Conservation (phyloP, 2,888 invertebrate genomes). For the Shargacucullia verbasci region DNA sequence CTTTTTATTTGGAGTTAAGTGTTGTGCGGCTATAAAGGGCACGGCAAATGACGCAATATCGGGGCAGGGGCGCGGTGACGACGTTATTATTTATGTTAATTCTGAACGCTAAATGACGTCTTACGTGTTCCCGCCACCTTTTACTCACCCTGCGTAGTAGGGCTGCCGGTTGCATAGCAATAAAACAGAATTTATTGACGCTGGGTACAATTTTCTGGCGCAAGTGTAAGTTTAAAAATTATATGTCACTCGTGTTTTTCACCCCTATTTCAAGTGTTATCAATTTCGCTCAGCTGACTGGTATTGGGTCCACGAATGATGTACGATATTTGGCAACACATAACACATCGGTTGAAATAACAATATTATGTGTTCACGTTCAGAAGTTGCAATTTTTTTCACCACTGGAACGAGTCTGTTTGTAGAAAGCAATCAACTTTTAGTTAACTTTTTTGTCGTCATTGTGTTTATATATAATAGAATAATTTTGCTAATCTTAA, state of each 20-base stretch:
- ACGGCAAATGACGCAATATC: slow-evolving; percentile 83
- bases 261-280: slow-evolving; percentile 5
- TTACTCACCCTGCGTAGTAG: slow-evolving; percentile 65
- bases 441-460: too few relatives aligned
- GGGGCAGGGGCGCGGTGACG: slow-evolving; percentile 74
- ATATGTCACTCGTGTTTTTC: slow-evolving; percentile 35
- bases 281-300: background rate
- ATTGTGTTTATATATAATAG: too few relatives aligned
- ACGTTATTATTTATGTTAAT: slow-evolving; percentile 89
- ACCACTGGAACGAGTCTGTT: too few relatives aligned
- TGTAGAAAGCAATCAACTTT: too few relatives aligned
- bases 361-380: too few relatives aligned
- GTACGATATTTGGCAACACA: background rate
- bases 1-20: slow-evolving; percentile 84
- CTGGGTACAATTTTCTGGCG: slow-evolving; percentile 35
- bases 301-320: background rate
- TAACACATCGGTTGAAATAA: too few relatives aligned
- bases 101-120: slow-evolving; percentile 84
- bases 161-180: slow-evolving; percentile 59
- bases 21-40: slow-evolving; percentile 81
- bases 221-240: slow-evolving; percentile 50
- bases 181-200: slow-evolving; percentile 56
- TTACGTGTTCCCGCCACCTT: slow-evolving; percentile 82
- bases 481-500: background rate
- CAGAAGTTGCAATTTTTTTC: too few relatives aligned